Evolutionary conservation across 2,113 vertebrate species (phyloP).

Genomic region (Clarias gariepinus): DNA sequence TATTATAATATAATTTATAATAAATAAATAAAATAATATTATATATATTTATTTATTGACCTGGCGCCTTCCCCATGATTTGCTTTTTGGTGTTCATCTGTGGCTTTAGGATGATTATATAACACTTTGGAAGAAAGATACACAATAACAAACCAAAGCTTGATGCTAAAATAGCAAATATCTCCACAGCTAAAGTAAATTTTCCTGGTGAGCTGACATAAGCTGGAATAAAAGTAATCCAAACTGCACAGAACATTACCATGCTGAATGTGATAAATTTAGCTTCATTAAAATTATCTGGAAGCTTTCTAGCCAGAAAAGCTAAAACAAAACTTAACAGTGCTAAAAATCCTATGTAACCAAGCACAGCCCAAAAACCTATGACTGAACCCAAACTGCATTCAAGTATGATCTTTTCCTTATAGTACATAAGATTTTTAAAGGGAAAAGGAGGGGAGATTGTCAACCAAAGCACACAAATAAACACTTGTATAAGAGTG

Average conservation of each 20-base stretch:
- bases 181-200: slow-evolving; percentile 74
- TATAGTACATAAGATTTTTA: slow-evolving; percentile 61
- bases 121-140: slow-evolving; percentile 40
- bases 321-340: neutral
- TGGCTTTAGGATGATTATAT: slow-evolving; percentile 23
- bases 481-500: slow-evolving; percentile 63
- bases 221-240: slow-evolving; percentile 77
- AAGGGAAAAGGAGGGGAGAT: slow-evolving; percentile 65
- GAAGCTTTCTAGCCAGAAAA: neutral
- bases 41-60: too few species aligned
- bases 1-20: too few species aligned
- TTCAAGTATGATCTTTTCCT: slow-evolving; percentile 43
- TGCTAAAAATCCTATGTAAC: neutral
- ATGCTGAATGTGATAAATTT: slow-evolving; percentile 78
- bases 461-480: slow-evolving; percentile 66
- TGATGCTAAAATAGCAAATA: slow-evolving; percentile 77
- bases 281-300: slow-evolving; percentile 69
- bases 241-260: slow-evolving; percentile 75
- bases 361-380: neutral
- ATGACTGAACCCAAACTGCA: neutral
- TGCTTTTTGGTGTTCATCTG: neutral
- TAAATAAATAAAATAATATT: too few species aligned
- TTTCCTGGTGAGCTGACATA: slow-evolving; percentile 77
- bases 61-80: neutral
- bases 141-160: slow-evolving; percentile 37